Conservation (phyloP, 2,113 vertebrate species). For the Vombatus ursinus region DNA sequence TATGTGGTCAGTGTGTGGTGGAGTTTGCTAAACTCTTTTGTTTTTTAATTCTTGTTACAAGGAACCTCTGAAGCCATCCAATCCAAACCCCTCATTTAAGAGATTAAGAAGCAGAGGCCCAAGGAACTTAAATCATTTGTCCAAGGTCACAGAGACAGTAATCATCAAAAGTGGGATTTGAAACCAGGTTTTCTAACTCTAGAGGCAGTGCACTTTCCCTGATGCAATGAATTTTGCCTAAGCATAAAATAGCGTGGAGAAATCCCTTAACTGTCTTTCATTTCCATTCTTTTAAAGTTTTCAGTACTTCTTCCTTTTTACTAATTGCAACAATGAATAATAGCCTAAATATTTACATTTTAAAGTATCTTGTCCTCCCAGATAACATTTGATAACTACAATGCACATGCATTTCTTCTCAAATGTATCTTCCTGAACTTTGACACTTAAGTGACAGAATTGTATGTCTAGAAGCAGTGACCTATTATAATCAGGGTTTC, state of each 20-base stretch:
- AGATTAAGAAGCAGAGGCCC: background rate
- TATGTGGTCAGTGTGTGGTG: background rate
- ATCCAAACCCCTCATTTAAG: background rate
- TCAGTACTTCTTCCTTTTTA: background rate
- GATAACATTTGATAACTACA: background rate
- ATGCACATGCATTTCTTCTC: background rate
- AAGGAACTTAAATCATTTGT: background rate
- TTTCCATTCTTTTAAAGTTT: background rate
- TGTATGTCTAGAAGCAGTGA: background rate
- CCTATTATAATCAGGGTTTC: background rate
- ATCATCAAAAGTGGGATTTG: background rate
- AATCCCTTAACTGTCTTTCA: background rate
- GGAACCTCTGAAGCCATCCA: background rate
- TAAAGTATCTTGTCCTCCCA: background rate
- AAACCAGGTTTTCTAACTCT: background rate
- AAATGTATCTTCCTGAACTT: background rate
- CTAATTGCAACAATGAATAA: background rate
- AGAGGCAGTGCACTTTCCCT: background rate
- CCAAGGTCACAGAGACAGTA: background rate
- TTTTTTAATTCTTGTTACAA: background rate
- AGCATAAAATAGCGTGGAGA: background rate
- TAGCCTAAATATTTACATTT: background rate
- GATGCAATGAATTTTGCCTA: background rate
- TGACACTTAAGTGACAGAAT: background rate
- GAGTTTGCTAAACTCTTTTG: background rate